A percentile compares a stretch with the other conserved stretches of the same genome.
These are phyloP conservation scores for Gambelia wislizenii DNA, from an alignment of 2,797 vertebrate genomes.

Conservation along the genomic window DNA sequence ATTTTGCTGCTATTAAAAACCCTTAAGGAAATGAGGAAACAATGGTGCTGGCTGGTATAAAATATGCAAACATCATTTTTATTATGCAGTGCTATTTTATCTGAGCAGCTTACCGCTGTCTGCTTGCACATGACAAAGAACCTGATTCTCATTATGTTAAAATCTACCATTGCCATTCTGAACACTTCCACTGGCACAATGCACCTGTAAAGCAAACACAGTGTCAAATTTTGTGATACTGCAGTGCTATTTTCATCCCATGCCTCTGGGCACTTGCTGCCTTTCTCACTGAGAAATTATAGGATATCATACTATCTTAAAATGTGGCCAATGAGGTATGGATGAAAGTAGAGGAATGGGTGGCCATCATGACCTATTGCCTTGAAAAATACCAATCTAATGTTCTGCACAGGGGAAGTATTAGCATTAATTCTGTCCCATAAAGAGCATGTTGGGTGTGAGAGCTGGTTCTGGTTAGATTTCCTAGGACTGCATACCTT, in stretches of 20 bases:
- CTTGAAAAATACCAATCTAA: background rate
- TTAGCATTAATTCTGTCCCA: background rate
- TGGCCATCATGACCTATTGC: background rate
- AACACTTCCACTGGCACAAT: background rate
- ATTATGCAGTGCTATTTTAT: background rate
- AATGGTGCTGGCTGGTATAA: background rate
- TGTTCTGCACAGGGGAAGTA: background rate
- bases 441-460: background rate
- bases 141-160: background rate
- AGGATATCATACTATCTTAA: background rate
- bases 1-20: background rate
- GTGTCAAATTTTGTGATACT: background rate
- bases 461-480: background rate
- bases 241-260: background rate
- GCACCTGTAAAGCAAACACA: background rate
- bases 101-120: background rate
- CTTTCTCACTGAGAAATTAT: background rate
- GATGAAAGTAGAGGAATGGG: background rate
- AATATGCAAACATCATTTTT: background rate
- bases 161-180: background rate
- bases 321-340: background rate
- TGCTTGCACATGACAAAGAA: background rate
- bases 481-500: too few species aligned
- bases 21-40: background rate
- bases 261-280: background rate